Percentiles rank a stretch among this genome's conserved stretches.
Evolutionary conservation across 2,888 invertebrate genomes (phyloP).

Genomic region (Notodonta dromedarius): DNA sequence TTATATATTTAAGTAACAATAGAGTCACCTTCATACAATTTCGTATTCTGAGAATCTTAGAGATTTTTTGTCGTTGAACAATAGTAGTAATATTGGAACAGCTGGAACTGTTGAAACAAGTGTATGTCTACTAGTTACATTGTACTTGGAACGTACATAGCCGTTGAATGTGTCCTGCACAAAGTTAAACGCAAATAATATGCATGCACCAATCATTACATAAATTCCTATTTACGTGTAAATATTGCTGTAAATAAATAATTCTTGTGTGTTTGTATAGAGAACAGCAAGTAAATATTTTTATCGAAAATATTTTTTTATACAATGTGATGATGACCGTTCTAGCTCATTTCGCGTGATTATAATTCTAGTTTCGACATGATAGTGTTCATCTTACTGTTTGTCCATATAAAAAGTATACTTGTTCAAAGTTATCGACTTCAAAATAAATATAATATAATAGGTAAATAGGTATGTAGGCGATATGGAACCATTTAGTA

Average conservation of each 20-base stretch:
- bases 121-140: constrained; percentile 12
- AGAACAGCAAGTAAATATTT: constrained; percentile 71
- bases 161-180: constrained; percentile 41
- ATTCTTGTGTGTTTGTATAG: constrained; percentile 66
- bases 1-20: constrained; percentile 27
- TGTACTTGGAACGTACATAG: background rate
- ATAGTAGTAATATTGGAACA: constrained; percentile 24
- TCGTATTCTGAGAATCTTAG: constrained; percentile 15
- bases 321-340: constrained; percentile 47
- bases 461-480: constrained; percentile 25
- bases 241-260: constrained; percentile 67
- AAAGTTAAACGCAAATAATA: constrained; percentile 38
- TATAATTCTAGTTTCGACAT: constrained; percentile 29
- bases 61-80: constrained; percentile 15
- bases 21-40: constrained; percentile 15
- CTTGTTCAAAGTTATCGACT: constrained; percentile 24
- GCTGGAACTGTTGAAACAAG: constrained; percentile 24
- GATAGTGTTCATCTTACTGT: constrained; percentile 32
- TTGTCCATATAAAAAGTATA: constrained; percentile 29
- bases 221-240: constrained; percentile 52
- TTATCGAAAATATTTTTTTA: constrained; percentile 78
- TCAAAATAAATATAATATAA: constrained; percentile 27
- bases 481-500: constrained; percentile 66
- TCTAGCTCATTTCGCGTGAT: constrained; percentile 36
- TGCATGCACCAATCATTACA: constrained; percentile 17